Conservation (phyloP, 1,140 invertebrate species). For the Pseudobourletiella spinata region DNA sequence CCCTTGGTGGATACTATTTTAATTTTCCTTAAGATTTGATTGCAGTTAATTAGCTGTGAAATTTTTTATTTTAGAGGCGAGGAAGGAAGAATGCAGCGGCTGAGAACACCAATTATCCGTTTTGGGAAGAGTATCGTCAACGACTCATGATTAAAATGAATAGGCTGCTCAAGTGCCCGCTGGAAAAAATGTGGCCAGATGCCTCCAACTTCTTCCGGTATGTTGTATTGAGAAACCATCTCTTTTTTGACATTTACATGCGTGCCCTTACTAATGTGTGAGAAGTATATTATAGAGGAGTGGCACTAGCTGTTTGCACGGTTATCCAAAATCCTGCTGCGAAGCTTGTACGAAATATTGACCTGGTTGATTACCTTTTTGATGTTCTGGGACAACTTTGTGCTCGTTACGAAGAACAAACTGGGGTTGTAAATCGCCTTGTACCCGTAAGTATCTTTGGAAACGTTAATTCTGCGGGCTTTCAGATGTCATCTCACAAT, state of each 20-base stretch:
- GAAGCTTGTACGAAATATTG: background rate
- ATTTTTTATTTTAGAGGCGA: too few relatives aligned
- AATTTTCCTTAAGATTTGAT: too few relatives aligned
- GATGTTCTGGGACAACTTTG: constrained; percentile 17
- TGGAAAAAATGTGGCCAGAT: background rate
- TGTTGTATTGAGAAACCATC: too few relatives aligned
- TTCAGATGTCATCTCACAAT: background rate
- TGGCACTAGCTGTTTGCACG: background rate
- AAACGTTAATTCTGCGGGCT: background rate
- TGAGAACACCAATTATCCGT: background rate
- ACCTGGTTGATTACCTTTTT: constrained; percentile 12
- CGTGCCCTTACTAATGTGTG: background rate
- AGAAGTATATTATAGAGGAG: background rate
- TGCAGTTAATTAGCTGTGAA: too few relatives aligned
- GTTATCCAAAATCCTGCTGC: background rate
- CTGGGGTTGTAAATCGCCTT: constrained; percentile 10
- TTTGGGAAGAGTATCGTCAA: background rate
- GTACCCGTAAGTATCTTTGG: constrained; percentile 7
- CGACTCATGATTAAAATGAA: background rate
- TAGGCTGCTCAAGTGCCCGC: background rate
- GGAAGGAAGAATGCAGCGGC: constrained; percentile 1
- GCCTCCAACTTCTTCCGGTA: background rate
- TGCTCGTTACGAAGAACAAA: constrained; percentile 12
- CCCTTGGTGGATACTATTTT: too few relatives aligned
- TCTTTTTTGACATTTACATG: background rate